phyloP scores from a whole-genome alignment of 1,140 invertebrate genomes.

The Drosophila trapezifrons region DNA sequence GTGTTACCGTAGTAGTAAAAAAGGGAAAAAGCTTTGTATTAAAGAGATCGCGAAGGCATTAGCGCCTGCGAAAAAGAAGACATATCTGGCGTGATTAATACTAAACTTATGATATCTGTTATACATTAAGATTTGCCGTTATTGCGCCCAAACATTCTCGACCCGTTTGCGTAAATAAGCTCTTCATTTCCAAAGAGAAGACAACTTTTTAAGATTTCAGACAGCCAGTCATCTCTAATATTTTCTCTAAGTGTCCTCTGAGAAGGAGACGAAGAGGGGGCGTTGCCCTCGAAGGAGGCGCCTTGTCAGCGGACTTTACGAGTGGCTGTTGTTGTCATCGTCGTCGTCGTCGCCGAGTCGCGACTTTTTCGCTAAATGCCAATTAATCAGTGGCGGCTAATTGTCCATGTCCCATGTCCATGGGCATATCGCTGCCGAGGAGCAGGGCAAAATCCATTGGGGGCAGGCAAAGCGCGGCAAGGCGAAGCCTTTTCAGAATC shows the following conservation, averaged over 20 bases:
- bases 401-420: conserved; percentile 59
- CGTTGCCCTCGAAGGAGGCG: conserved; percentile 27
- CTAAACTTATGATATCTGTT: too few species aligned
- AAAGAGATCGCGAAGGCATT: too few species aligned
- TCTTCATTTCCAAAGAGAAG: too few species aligned
- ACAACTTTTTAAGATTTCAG: too few species aligned
- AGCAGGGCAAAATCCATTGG: conserved; percentile 24
- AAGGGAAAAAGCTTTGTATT: too few species aligned
- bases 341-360: conserved; percentile 57
- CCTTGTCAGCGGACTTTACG: conserved; percentile 33
- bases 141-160: too few species aligned
- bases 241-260: neutral
- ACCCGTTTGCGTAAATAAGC: too few species aligned
- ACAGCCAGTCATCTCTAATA: neutral
- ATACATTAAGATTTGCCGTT: too few species aligned
- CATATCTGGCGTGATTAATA: too few species aligned
- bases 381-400: conserved; percentile 75
- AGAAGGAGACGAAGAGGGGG: conserved; percentile 5
- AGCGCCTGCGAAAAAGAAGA: too few species aligned
- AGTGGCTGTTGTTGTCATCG: conserved; percentile 37
- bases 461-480: conserved; percentile 1
- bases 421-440: conserved; percentile 19
- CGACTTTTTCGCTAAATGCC: conserved; percentile 55
- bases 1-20: too few species aligned
- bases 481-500: conserved; percentile 31